These are phyloP conservation scores for Anagyrus pseudococci DNA, from an alignment of 2,888 invertebrate species.

Conservation along the genomic window DNA sequence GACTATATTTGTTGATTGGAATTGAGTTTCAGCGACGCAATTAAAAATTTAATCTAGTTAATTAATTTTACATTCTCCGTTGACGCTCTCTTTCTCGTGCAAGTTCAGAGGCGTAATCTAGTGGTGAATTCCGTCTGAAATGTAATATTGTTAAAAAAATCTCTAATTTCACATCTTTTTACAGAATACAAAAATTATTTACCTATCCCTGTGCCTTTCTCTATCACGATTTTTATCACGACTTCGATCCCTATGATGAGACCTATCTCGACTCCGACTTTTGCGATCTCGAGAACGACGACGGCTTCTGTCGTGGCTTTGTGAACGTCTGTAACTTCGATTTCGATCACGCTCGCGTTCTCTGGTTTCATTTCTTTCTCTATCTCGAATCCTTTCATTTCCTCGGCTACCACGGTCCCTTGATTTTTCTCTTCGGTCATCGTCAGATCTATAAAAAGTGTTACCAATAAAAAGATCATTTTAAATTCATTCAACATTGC, in stretches of 20 bases:
- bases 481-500: no score
- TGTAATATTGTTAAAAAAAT: conserved; percentile 3
- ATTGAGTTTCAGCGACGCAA: neutral
- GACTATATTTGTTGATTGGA: neutral
- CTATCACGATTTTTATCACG: conserved; percentile 51
- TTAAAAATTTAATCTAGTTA: neutral
- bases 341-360: conserved; percentile 51
- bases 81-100: conserved; percentile 60
- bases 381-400: conserved; percentile 51
- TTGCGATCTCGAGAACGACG: conserved; percentile 56
- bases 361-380: conserved; percentile 51
- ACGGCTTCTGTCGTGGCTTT: conserved; percentile 53
- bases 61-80: conserved; percentile 51
- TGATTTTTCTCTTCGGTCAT: conserved; percentile 51
- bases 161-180: neutral
- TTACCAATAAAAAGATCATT: neutral
- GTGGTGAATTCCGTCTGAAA: conserved; percentile 54
- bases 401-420: conserved; percentile 50
- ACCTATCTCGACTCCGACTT: conserved; percentile 58
- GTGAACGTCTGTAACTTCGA: conserved; percentile 46
- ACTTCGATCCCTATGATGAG: conserved; percentile 53
- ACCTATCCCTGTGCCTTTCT: conserved; percentile 58
- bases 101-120: conserved; percentile 58
- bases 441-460: conserved; percentile 58
- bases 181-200: conserved; percentile 15